Conservation (phyloP, 2,113 vertebrate genomes). For the Gymnocephalus cernua region DNA sequence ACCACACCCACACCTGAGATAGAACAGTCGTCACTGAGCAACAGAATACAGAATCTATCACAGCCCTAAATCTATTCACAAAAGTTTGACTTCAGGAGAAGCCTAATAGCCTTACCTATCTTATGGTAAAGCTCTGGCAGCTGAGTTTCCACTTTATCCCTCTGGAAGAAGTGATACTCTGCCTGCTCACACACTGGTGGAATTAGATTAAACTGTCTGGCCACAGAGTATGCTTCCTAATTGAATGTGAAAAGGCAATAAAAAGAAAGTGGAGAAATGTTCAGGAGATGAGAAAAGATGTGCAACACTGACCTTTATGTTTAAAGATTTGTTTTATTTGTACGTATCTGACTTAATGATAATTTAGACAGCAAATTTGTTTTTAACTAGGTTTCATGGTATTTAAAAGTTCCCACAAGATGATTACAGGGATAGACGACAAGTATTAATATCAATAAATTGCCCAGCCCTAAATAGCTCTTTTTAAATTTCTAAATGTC, state of each 20-base stretch:
- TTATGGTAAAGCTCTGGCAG: conserved; percentile 97
- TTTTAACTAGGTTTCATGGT: background rate
- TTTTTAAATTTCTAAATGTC: background rate
- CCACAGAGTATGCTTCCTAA: conserved; percentile 97
- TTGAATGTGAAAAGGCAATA: conserved; percentile 20
- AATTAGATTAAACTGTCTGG: conserved; percentile 97
- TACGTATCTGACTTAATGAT: background rate
- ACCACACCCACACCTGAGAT: conserved; percentile 94
- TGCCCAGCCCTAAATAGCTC: background rate
- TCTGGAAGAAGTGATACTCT: conserved; percentile 97
- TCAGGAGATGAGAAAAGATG: conserved; percentile 5
- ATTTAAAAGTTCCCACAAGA: background rate
- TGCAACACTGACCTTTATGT: conserved; percentile 15
- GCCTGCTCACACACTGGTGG: conserved; percentile 97
- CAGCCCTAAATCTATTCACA: background rate
- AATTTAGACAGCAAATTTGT: background rate
- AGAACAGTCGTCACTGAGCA: conserved; percentile 3
- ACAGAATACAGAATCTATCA: background rate
- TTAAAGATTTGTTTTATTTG: conserved; percentile 1
- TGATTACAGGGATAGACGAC: background rate
- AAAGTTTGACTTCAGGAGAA: background rate
- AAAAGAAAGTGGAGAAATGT: conserved; percentile 4
- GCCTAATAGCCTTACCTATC: conserved; percentile 87
- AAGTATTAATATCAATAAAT: background rate
- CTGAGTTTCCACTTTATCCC: conserved; percentile 98